These are phyloP conservation scores for Babylonia areolata DNA, from an alignment of 1,140 invertebrate genomes.

Conservation along the genomic window DNA sequence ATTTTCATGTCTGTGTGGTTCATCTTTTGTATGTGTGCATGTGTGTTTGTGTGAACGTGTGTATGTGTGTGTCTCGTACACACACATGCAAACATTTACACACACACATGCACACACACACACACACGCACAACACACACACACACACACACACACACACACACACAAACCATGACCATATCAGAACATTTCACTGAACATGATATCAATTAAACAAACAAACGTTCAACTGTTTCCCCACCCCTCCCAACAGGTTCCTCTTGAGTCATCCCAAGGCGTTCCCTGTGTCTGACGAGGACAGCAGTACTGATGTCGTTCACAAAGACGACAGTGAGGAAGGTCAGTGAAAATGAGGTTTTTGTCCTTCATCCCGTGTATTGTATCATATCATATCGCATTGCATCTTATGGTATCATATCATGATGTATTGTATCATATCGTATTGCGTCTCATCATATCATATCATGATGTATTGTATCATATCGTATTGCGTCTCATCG, in stretches of 20 bases:
- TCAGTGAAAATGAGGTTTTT: no score
- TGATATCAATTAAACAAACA: no score
- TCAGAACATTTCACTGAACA: no score
- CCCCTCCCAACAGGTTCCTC: slow-evolving; percentile 43
- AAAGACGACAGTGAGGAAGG: slow-evolving; percentile 50
- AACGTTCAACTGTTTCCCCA: no score
- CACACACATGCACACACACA: background rate
- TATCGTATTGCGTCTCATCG: no score
- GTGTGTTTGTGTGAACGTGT: background rate
- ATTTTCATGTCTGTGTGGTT: no score
- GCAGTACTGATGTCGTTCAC: slow-evolving; percentile 33
- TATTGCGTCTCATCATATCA: no score
- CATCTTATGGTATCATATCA: no score
- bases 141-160: background rate
- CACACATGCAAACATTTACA: background rate
- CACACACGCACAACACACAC: slow-evolving; percentile 5
- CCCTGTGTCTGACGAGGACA: slow-evolving; percentile 49
- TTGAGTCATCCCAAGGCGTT: slow-evolving; percentile 49
- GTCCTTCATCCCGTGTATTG: no score
- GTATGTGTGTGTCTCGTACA: background rate
- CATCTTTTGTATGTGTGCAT: background rate
- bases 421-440: no score
- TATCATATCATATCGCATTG: no score
- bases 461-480: no score
- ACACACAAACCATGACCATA: background rate